phyloP scores from a whole-genome alignment of 2,113 vertebrate genomes.

The Trematomus loennbergii region DNA sequence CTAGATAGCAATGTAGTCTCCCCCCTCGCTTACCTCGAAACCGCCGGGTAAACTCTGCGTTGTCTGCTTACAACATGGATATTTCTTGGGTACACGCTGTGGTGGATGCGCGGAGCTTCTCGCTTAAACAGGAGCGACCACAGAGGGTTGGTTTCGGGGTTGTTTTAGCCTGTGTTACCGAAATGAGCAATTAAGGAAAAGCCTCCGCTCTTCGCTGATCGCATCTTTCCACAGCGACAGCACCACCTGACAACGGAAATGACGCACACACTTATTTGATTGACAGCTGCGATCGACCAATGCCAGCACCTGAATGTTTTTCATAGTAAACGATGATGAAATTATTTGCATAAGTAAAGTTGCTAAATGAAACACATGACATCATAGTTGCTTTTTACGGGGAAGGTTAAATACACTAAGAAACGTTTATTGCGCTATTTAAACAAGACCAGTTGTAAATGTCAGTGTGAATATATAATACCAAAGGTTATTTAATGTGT shows the following conservation, averaged over 20 bases:
- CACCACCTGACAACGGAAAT: slow-evolving; percentile 90
- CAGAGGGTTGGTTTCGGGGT: slow-evolving; percentile 52
- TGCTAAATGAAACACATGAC: slow-evolving; percentile 63
- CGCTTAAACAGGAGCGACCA: slow-evolving; percentile 47
- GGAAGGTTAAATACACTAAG: neutral
- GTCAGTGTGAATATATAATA: neutral
- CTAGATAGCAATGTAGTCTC: slow-evolving; percentile 61
- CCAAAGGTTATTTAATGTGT: neutral
- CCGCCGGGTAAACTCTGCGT: slow-evolving; percentile 80
- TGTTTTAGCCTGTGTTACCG: slow-evolving; percentile 76
- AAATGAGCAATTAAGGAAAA: slow-evolving; percentile 85
- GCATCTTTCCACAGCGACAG: slow-evolving; percentile 90
- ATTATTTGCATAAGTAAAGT: slow-evolving; percentile 63
- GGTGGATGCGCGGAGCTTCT: slow-evolving; percentile 54
- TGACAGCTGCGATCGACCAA: slow-evolving; percentile 76
- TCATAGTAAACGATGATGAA: slow-evolving; percentile 56
- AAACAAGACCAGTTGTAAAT: neutral
- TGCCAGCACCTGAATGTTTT: neutral
- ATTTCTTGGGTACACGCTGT: slow-evolving; percentile 67
- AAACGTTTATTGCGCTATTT: neutral
- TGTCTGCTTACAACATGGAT: slow-evolving; percentile 74
- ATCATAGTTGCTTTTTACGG: slow-evolving; percentile 40
- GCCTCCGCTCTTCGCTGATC: slow-evolving; percentile 84
- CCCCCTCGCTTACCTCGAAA: slow-evolving; percentile 83
- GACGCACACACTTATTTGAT: slow-evolving; percentile 83